Evolutionary conservation across 2,113 vertebrate genomes (phyloP), one percentile per base, ranked within the genome.

Genomic region (Vulpes vulpes): DNA sequence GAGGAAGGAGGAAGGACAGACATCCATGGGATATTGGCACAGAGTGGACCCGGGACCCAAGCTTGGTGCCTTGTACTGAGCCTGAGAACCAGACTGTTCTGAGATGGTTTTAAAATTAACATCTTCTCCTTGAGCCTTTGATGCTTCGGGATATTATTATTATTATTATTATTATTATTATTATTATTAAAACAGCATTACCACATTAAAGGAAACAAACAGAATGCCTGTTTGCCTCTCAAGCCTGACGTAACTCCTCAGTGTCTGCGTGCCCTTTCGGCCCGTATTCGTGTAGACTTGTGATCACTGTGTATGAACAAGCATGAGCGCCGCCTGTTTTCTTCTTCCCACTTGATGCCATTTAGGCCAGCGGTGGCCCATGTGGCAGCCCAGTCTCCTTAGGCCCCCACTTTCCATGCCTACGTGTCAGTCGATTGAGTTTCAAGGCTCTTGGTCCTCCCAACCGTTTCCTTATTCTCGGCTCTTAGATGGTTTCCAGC

Each of bases 91-190:
- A 49, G 57, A 84, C 57, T 3, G 35, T 67, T 78, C 35, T 94
- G 62, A 97, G 90, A 49, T 91, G 74, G 76, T 88, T 86, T 83
- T 85, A 65, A 97, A 96, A 84, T 94, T 35, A 93, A 88, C 74
- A 57, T 25, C 43, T 95, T 95, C 94, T 53, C 85, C 81, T 85
- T 85, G 93, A 95, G 79, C 78, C 89, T 93, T 96, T 97, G 91
- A 94, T 97, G 78, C 89, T 81, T 91, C 51, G 62, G 43, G 59
- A 57, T 57, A 79, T 81, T 85, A 10, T 80, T 57, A 49, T 82
- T 83, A 59, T n/a, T n/a, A n/a, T n/a, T n/a, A n/a, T n/a, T 86
- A 79, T 81, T 85, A 10, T 80, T 57, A 49, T 82, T 83, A 59
- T 86, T 92, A 74, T 85, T 91, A 73, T 73, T 83, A 62, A 62